Evolutionary conservation across 2,888 invertebrate species (phyloP), one percentile per base, ranked within the genome.

Genomic region (Erynnis tages): DNA sequence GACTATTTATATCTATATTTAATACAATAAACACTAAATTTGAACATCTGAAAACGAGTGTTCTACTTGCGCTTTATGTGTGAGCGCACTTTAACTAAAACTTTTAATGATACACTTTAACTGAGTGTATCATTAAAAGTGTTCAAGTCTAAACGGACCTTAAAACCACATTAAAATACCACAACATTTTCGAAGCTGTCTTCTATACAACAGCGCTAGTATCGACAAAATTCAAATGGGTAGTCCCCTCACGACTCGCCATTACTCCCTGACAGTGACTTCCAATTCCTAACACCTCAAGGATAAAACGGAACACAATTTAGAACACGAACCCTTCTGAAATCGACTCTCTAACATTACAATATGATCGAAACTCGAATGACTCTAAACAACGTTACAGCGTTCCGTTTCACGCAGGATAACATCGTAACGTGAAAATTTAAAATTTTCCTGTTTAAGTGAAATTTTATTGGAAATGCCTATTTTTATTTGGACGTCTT

Each of bases 261-360:
- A 83, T 88, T 88, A 87, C 87, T 89, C 79, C 82, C 80, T 86
- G 78, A 84, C 87, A 87, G 80, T 87, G 86, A 88, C 87, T 88
- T 87, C 86, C 85, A 88, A 87, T 88, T 84, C 82, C 79, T 76
- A 74, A 71, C 70, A 53, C 49, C 52, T 61, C 59, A 58, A 65
- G 60, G 64, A 13, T 62, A 62, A 71, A 67, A 65, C 65, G 62
- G 65, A 63, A 54, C 65, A 52, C 17, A 43, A 29, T 37, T 50
- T 4, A 10, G 70, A 61, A 63, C 63, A 67, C 65, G 57, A 7
- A n/a, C 27, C 62, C 63, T 23, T 0, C 19, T 0, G 66, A 67
- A 72, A 27, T 45, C 19, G 54, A 63, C 69, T n/a, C 58, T 54
- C 73, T 0, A 0, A 0, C 0, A 0, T 1, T 3, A 1, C 0